Percentiles rank a stretch among this genome's conserved stretches.
These are phyloP conservation scores for Crambe crambe DNA, from an alignment of 37 sponge, comb jelly and placozoan genomes.

Conservation along the genomic window DNA sequence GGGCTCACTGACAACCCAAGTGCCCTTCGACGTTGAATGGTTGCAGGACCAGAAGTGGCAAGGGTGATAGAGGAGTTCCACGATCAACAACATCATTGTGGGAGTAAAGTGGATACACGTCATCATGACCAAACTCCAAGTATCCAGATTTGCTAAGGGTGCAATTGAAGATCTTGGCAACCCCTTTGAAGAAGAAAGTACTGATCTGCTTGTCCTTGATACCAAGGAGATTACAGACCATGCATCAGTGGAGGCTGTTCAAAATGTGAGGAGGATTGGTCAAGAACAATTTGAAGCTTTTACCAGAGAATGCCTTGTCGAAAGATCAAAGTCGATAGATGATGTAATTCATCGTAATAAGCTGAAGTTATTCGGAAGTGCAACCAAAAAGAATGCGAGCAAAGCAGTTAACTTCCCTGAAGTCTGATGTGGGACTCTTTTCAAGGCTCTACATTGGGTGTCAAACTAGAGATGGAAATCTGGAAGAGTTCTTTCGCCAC, in stretches of 20 bases:
- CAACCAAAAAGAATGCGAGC: background rate
- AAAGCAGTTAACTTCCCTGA: conserved; percentile 18
- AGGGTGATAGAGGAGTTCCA: conserved; percentile 13
- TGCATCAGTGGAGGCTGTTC: conserved; percentile 21
- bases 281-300: conserved; percentile 37
- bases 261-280: conserved; percentile 16
- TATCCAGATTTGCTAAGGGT: conserved; percentile 14
- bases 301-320: conserved; percentile 25
- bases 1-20: too few species aligned
- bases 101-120: conserved; percentile 5
- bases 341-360: conserved; percentile 29
- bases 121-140: conserved; percentile 43
- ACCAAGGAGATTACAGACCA: conserved; percentile 43
- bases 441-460: conserved; percentile 38
- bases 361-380: background rate
- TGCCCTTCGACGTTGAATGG: conserved; percentile 38
- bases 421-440: conserved; percentile 27
- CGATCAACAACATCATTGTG: background rate
- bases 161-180: conserved; percentile 43
- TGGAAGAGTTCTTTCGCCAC: conserved; percentile 18
- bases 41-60: conserved; percentile 34
- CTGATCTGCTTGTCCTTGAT: conserved; percentile 41
- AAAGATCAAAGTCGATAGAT: conserved; percentile 33
- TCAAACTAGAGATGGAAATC: conserved; percentile 25
- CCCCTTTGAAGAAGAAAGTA: conserved; percentile 44